Conservation (phyloP, 2,888 invertebrate species). For the Biston stratarius region DNA sequence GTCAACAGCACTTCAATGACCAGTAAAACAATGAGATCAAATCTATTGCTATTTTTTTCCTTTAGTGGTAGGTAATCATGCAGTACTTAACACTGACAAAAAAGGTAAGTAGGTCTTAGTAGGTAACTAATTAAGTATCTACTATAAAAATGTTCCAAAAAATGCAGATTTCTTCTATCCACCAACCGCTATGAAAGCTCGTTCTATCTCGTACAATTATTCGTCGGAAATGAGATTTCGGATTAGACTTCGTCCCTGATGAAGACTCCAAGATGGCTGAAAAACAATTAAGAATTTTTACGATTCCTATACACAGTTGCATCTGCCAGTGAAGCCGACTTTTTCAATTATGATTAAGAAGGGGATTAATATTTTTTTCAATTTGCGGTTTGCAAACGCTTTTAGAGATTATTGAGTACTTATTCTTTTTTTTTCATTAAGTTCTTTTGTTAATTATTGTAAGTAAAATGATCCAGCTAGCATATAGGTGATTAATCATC, state of each 20-base stretch:
- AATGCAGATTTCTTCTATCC: conserved; percentile 24
- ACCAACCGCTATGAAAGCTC: conserved; percentile 21
- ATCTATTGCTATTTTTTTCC: too few relatives aligned
- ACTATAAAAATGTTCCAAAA: neutral
- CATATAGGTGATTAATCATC: neutral
- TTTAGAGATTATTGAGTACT: neutral
- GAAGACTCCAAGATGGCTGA: conserved; percentile 67
- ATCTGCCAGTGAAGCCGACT: conserved; percentile 24
- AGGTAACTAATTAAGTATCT: too few relatives aligned
- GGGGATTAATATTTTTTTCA: conserved; percentile 29
- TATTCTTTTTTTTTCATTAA: conserved; percentile 1
- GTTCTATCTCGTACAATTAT: conserved; percentile 73
- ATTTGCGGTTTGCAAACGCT: conserved; percentile 15
- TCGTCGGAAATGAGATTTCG: conserved; percentile 78
- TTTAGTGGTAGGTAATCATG: too few relatives aligned
- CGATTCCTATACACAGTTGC: conserved; percentile 52
- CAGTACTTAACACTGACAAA: too few relatives aligned
- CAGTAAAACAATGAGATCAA: too few relatives aligned
- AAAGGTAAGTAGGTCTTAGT: too few relatives aligned
- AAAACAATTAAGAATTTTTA: conserved; percentile 69
- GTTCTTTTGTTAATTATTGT: conserved; percentile 1
- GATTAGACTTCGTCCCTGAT: conserved; percentile 69
- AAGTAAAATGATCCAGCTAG: neutral
- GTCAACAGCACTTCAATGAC: too few relatives aligned
- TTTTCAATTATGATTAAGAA: conserved; percentile 22